These are phyloP conservation scores for Eurytoma adleriae DNA, from an alignment of 2,888 invertebrate genomes.

Conservation along the genomic window DNA sequence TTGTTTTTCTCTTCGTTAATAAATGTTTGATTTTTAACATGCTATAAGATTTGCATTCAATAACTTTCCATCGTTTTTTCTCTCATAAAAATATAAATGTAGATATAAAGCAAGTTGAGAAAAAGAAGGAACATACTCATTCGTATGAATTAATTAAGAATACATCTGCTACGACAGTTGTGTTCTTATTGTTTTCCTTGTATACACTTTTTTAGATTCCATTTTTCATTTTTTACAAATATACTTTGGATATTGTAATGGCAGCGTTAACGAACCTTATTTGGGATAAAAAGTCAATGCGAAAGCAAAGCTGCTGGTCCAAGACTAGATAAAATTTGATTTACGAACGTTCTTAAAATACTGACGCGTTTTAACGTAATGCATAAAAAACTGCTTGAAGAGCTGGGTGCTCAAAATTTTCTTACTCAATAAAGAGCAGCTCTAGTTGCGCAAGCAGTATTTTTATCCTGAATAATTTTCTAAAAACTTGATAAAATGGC, in stretches of 20 bases:
- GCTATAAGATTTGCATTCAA: conserved; percentile 44
- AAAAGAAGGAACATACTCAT: conserved; percentile 55
- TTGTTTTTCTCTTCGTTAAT: conserved; percentile 59
- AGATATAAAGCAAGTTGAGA: conserved; percentile 49
- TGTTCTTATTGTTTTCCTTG: conserved; percentile 21
- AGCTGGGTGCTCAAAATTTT: conserved; percentile 43
- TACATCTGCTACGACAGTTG: conserved; percentile 36
- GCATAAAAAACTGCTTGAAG: conserved; percentile 54
- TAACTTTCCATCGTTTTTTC: conserved; percentile 35
- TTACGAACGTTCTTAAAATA: conserved; percentile 73
- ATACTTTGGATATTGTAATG: conserved; percentile 59
- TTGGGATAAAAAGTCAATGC: conserved; percentile 61
- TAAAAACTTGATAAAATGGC: conserved; percentile 55
- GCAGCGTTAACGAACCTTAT: conserved; percentile 57
- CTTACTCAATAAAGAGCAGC: conserved; percentile 39
- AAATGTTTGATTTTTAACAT: conserved; percentile 67
- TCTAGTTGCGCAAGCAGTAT: conserved; percentile 52
- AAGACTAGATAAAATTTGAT: conserved; percentile 75
- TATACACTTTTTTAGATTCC: conserved; percentile 46
- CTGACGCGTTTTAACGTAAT: conserved; percentile 58
- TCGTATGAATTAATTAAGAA: conserved; percentile 45
- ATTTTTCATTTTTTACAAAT: conserved; percentile 53
- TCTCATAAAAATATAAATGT: conserved; percentile 47
- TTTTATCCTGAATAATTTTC: conserved; percentile 56
- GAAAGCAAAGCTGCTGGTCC: conserved; percentile 70